Evolutionary conservation across 2,113 vertebrate species (phyloP).

Genomic region (Oreotragus oreotragus): DNA sequence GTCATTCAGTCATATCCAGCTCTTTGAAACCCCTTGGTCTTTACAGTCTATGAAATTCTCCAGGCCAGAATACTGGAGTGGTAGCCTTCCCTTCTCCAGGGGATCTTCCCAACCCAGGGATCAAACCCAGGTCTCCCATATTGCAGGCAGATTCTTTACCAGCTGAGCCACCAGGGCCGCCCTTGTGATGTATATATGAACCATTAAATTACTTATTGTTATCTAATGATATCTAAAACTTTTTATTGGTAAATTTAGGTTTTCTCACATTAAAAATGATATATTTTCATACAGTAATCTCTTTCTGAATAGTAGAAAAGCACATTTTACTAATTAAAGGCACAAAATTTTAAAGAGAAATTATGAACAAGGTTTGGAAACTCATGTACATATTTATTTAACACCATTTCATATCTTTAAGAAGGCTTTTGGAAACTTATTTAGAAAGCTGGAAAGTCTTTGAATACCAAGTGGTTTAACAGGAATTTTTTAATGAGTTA

Average conservation of each 20-base stretch:
- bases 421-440: conserved; percentile 68
- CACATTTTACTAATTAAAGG: conserved; percentile 64
- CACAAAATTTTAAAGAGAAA: conserved; percentile 61
- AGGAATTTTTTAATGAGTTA: conserved; percentile 73
- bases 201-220: conserved; percentile 28
- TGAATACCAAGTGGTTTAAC: conserved; percentile 70
- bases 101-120: neutral
- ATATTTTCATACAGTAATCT: conserved; percentile 55
- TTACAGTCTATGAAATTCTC: neutral
- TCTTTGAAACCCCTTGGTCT: neutral
- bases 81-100: neutral
- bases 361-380: conserved; percentile 69
- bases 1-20: neutral
- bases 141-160: neutral
- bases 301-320: conserved; percentile 53
- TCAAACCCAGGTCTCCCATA: neutral
- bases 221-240: conserved; percentile 24
- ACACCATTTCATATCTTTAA: conserved; percentile 66
- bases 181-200: neutral
- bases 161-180: neutral
- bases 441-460: conserved; percentile 70
- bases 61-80: neutral
- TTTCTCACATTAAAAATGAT: conserved; percentile 47
- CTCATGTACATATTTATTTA: conserved; percentile 72
- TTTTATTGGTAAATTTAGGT: conserved; percentile 41